phyloP scores from a whole-genome alignment of 2,113 vertebrate genomes.

The Prinia subflava region DNA sequence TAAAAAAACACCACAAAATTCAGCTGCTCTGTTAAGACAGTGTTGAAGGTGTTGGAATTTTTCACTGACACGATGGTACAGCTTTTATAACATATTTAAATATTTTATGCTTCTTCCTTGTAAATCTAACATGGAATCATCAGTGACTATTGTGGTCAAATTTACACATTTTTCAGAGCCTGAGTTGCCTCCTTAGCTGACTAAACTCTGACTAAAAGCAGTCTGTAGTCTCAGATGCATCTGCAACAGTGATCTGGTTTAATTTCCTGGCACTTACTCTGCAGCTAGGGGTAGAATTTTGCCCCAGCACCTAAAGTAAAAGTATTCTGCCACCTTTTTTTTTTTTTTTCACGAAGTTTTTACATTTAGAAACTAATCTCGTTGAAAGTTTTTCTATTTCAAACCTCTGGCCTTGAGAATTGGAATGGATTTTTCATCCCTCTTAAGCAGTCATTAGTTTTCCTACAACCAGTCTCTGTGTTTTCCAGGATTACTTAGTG shows the following conservation, averaged over 20 bases:
- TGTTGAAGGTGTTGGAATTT: slow-evolving; percentile 20
- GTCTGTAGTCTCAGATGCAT: not conserved
- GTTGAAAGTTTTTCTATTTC: not conserved
- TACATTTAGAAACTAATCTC: not conserved
- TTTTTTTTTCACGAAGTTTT: not conserved
- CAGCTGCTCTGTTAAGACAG: slow-evolving; percentile 29
- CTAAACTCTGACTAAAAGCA: not conserved
- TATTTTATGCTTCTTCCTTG: not conserved
- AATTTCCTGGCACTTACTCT: not conserved
- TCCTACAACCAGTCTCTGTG: slow-evolving; percentile 33
- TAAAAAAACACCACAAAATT: not conserved
- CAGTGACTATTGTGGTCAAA: not conserved
- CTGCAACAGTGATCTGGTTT: not conserved
- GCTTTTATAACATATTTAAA: slow-evolving; percentile 36
- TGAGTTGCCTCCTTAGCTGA: not conserved
- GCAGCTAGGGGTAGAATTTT: not conserved
- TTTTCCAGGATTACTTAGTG: slow-evolving; percentile 62
- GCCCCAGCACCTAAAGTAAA: not conserved
- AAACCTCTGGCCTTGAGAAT: slow-evolving; percentile 35
- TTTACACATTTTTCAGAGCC: not conserved
- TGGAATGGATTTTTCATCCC: slow-evolving; percentile 53
- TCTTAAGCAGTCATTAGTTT: slow-evolving; percentile 61
- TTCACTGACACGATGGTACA: slow-evolving; percentile 6
- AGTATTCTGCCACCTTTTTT: not conserved
- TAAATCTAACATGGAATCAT: not conserved